Evolutionary conservation across 2,888 invertebrate species (phyloP).

Genomic region (Pseudococcus viburni): DNA sequence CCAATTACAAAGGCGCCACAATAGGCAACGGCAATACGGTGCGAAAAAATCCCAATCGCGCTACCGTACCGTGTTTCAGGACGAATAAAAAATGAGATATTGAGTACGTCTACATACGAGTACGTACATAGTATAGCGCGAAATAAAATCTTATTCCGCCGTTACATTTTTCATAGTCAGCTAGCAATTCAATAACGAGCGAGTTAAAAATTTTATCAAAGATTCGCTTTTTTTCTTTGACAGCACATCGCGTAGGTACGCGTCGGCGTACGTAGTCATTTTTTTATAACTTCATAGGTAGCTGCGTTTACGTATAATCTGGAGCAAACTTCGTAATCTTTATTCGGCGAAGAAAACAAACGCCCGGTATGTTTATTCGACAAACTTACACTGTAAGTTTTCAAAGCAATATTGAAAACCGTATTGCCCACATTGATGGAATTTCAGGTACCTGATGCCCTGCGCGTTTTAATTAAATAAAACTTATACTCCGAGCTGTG

Average conservation of each 20-base stretch:
- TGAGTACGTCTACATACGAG: background rate
- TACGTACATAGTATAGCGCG: background rate
- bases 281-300: background rate
- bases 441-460: background rate
- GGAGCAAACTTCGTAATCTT: constrained; percentile 10
- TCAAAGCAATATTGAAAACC: background rate
- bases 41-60: constrained; percentile 6
- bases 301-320: background rate
- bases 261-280: background rate
- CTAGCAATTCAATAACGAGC: constrained; percentile 42
- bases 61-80: too few relatives aligned
- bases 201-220: constrained; percentile 36
- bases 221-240: constrained; percentile 11
- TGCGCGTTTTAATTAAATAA: background rate
- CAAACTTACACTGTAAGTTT: background rate
- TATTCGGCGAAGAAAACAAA: background rate
- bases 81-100: constrained; percentile 52
- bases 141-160: constrained; percentile 24
- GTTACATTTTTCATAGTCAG: constrained; percentile 36
- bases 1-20: constrained; percentile 55
- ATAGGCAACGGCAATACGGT: background rate
- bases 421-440: constrained; percentile 22
- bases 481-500: background rate
- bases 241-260: background rate
- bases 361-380: background rate